Percentiles rank a stretch among this genome's conserved stretches.
Conservation (phyloP, 2,888 invertebrate genomes). For the Cylindroiulus punctatus region DNA sequence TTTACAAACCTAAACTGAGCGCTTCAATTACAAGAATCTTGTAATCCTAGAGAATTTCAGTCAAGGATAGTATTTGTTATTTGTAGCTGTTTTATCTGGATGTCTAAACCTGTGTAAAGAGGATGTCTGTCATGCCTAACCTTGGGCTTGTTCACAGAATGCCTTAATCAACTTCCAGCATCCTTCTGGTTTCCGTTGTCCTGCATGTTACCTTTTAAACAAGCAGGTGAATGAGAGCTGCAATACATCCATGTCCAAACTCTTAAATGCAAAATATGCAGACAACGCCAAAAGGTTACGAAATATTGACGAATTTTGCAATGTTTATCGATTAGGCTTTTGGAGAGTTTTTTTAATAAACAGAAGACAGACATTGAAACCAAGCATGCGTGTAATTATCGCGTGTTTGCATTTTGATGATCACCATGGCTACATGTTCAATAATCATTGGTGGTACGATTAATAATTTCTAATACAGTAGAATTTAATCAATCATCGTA, state of each 20-base stretch:
- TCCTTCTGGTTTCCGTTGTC: neutral
- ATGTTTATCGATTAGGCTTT: too few species aligned
- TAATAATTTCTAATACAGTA: too few species aligned
- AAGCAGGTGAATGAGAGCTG: neutral
- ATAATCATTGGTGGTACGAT: too few species aligned
- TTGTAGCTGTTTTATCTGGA: neutral
- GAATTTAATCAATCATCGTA: too few species aligned
- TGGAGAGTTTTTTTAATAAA: too few species aligned
- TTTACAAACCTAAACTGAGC: neutral
- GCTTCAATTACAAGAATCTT: neutral
- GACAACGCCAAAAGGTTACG: too few species aligned
- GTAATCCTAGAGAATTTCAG: conserved; percentile 26
- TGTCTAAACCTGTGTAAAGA: neutral
- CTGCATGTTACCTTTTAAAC: neutral
- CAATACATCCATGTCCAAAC: neutral
- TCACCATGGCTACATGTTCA: too few species aligned
- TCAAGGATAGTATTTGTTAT: conserved; percentile 25
- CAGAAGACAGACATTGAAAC: too few species aligned
- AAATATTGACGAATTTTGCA: too few species aligned
- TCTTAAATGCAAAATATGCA: neutral
- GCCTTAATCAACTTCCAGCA: neutral
- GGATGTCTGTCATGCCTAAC: neutral
- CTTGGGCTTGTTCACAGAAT: conserved; percentile 24
- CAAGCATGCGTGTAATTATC: too few species aligned
- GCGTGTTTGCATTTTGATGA: too few species aligned